These are phyloP conservation scores for Herminia tarsipennalis DNA, from an alignment of 2,888 invertebrate species.

Conservation along the genomic window DNA sequence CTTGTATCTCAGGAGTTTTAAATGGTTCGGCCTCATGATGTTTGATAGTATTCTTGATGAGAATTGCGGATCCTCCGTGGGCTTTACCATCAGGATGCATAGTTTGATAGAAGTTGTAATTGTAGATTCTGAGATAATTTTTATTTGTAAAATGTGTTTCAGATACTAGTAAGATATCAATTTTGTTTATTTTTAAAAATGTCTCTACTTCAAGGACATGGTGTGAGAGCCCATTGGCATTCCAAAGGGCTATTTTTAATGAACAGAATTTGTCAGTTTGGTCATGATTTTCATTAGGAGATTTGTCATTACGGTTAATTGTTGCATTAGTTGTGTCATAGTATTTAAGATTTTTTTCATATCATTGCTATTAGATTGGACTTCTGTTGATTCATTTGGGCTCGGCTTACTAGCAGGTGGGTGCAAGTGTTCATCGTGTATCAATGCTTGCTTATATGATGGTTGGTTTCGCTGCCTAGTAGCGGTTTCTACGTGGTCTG, in stretches of 20 bases:
- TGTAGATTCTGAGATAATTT: too few species aligned
- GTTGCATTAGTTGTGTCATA: constrained; percentile 16
- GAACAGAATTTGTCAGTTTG: constrained; percentile 2
- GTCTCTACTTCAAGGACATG: constrained; percentile 10
- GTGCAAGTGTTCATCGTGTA: neutral
- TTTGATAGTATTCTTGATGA: neutral
- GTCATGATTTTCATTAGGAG: constrained; percentile 14
- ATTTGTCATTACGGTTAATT: constrained; percentile 13
- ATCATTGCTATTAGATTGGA: neutral
- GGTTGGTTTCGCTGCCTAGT: neutral
- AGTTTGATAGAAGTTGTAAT: too few species aligned
- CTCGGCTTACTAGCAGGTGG: neutral
- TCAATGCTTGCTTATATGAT: neutral
- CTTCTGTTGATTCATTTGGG: neutral
- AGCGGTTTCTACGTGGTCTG: neutral
- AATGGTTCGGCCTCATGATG: neutral
- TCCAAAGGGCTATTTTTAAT: constrained; percentile 11
- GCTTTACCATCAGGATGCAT: too few species aligned
- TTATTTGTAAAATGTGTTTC: too few species aligned
- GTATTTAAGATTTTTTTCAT: neutral
- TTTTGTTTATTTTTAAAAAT: constrained; percentile 6
- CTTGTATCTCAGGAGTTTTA: neutral
- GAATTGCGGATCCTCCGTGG: neutral
- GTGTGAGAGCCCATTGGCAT: too few species aligned
- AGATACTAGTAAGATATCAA: constrained; percentile 6